Evolutionary conservation across 2,797 vertebrate genomes (phyloP), one percentile per base, ranked within the genome.

Genomic region (Ceryle rudis): DNA sequence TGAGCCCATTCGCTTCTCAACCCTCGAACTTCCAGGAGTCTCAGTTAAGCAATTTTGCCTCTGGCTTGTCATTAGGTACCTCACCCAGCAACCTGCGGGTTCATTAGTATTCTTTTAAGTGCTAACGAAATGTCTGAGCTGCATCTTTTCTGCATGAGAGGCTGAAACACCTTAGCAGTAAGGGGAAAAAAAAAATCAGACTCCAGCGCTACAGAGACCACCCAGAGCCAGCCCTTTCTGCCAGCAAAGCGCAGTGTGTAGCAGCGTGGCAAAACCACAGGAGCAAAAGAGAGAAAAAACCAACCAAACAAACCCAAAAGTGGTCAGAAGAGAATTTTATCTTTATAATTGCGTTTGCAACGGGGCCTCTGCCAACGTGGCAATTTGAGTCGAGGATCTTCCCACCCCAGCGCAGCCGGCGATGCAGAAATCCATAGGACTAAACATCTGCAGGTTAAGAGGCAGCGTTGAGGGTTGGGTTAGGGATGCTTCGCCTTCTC

Each of bases 31-130:
- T 96, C 65, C 55, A 75, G 80, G 83, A 75, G 70, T 6, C 60
- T 91, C 71, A 80, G 85, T 84, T 71, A 83, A 95, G 94, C 85
- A 83, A 7, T 93, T 95, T 58, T 58, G 89, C 79, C 3, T 22
- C 47, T 81, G 91, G 77, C 66, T 91, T 89, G 78, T 79, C 94
- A 93, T 91, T 86, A 96, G 95, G 87, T 78, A 65, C 75, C 85
- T 93, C 75, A 58, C 81, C 86, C 83, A 74, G 81, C 69, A 96
- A 95, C 87, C 78, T 95, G 89, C 25, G 9, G 49, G 79, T 93
- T 93, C 90, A 95, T 95, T 94, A 95, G 91, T 88, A 96, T 96
- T 90, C 92, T 65, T 85, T 95, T 81, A 88, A 88, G 91, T 18
- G 60, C 91, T 62, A 80, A 86, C 9, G 0, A 93, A 91, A 89